These are phyloP conservation scores for Turritopsis rubra DNA, from an alignment of 30 jellyfish, hydroid and myxozoan genomes.

Conservation along the genomic window DNA sequence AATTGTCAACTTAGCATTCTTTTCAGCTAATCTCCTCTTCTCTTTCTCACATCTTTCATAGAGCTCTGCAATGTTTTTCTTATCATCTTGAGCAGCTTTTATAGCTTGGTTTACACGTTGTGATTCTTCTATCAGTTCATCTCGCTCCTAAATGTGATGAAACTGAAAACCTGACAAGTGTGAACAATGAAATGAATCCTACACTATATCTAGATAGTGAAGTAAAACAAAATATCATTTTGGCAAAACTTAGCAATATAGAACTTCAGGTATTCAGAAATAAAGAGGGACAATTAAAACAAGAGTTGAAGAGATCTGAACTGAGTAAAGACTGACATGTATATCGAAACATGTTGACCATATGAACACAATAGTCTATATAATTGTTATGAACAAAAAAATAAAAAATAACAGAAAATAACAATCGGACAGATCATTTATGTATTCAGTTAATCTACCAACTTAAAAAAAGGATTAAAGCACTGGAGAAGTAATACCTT, in stretches of 20 bases:
- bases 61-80: conserved; percentile 41
- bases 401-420: too few relatives aligned
- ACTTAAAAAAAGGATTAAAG: too few relatives aligned
- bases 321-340: too few relatives aligned
- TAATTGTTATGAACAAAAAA: too few relatives aligned
- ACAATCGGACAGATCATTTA: too few relatives aligned
- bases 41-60: conserved; percentile 68
- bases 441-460: too few relatives aligned
- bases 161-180: neutral
- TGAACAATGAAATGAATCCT: too few relatives aligned
- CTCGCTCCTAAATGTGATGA: conserved; percentile 64
- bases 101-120: conserved; percentile 36
- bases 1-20: conserved; percentile 66
- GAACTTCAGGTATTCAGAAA: too few relatives aligned
- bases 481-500: conserved; percentile 41
- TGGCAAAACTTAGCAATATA: neutral
- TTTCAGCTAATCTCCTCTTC: conserved; percentile 74
- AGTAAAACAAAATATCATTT: neutral
- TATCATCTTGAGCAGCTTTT: conserved; percentile 41
- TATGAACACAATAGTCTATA: too few relatives aligned
- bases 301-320: too few relatives aligned
- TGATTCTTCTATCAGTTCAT: conserved; percentile 63
- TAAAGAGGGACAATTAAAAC: too few relatives aligned
- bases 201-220: neutral
- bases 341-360: too few relatives aligned